Base-by-base conservation (phyloP, 2,113 vertebrate genomes). In the Smithornis capensis region DNA sequence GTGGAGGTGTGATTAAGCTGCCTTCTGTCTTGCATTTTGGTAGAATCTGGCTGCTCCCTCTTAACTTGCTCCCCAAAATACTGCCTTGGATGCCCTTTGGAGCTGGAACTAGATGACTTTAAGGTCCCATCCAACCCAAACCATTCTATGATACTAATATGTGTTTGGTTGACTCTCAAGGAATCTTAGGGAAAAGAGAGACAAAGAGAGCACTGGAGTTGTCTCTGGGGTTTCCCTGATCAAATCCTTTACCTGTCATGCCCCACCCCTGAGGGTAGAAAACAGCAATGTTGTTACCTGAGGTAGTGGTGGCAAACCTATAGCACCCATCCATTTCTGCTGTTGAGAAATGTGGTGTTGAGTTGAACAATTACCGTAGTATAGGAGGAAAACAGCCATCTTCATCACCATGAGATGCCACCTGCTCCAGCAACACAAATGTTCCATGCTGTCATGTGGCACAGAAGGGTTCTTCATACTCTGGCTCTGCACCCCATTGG, bases 391-490 rank as follows among this genome's bases (percentile, higher is more conserved):
- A 83, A 12, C 15, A 52, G 21, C 9, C 60, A 18, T 4, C 18
- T 52, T 83, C 53, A 29, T 71, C 6, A 0, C 22, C 56, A 73
- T 27, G 25, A 24, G 22, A 5, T 83, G 59, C 40, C 6, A 4
- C 42, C 17, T 29, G 55, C 45, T 85, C 35, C 62, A 53, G 40
- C 50, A 64, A n/a, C 22, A 3, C 5, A 10, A 40, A 50, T 11
- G 1, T 69, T 60, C 18, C 47, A 47, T 24, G 2, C 37, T 37
- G 23, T 25, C 45, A 50, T 0, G 1, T 9, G 15, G 55, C 50
- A 35, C 70, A 19, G 21, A 83, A 16, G 13, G 40, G 28, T 57
- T 33, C 29, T 53, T 87, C 0, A 0, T 55, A 28, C 56, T 29
- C 17, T 31, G 25, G 35, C 55, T 6, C 33, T 29, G 40, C 62